Evolutionary conservation across 1,140 invertebrate species (phyloP).

Genomic region (Zelostemma sp.): DNA sequence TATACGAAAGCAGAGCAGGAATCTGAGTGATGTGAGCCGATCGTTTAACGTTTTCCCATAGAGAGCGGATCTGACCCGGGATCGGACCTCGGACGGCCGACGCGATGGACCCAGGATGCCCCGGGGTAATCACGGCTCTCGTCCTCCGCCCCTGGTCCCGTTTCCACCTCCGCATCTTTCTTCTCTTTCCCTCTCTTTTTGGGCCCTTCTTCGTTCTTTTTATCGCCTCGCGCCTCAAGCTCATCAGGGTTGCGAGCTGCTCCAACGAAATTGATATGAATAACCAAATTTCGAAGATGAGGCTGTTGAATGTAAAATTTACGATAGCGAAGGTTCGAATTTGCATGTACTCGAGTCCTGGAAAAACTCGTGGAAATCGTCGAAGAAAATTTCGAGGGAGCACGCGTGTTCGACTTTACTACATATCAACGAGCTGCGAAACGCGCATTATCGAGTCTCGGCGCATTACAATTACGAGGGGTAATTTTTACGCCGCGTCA

Average conservation of each 20-base stretch:
- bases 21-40: slow-evolving; percentile 70
- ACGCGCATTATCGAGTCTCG: slow-evolving; percentile 4
- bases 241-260: slow-evolving; percentile 20
- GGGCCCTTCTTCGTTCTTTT: slow-evolving; percentile 17
- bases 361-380: too few relatives aligned
- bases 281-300: slow-evolving; percentile 24
- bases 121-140: slow-evolving; percentile 66
- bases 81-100: slow-evolving; percentile 59
- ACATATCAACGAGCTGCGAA: neutral
- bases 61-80: slow-evolving; percentile 67
- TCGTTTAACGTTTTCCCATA: slow-evolving; percentile 70
- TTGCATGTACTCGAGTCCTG: too few relatives aligned
- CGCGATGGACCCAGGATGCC: slow-evolving; percentile 60
- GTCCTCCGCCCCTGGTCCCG: slow-evolving; percentile 45
- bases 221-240: slow-evolving; percentile 18
- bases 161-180: slow-evolving; percentile 34
- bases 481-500: neutral
- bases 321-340: neutral
- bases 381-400: too few relatives aligned
- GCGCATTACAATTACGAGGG: neutral
- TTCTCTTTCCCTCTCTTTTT: slow-evolving; percentile 17
- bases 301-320: slow-evolving; percentile 3
- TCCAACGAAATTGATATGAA: neutral
- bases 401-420: neutral
- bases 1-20: slow-evolving; percentile 62